These are phyloP conservation scores for Pluvianellus socialis DNA, from an alignment of 2,113 vertebrate genomes.

Conservation along the genomic window DNA sequence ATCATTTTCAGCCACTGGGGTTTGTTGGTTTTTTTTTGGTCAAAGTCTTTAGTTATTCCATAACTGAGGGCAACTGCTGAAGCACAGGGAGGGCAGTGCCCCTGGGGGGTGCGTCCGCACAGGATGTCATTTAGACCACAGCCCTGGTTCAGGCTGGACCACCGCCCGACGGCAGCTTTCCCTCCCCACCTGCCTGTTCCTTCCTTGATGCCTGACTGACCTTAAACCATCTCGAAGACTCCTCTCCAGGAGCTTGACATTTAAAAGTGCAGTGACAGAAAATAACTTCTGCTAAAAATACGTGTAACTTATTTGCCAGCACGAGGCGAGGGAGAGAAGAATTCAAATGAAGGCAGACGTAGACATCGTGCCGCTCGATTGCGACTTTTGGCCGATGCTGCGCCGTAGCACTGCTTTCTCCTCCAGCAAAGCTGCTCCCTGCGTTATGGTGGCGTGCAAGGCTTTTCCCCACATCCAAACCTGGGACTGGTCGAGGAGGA, in stretches of 20 bases:
- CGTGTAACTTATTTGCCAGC: conserved; percentile 53
- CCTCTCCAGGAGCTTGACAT: conserved; percentile 55
- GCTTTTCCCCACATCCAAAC: background rate
- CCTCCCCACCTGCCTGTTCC: background rate
- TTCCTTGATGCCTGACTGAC: conserved; percentile 46
- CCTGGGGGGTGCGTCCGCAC: accelerated
- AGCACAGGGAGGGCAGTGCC: background rate
- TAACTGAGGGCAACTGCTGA: background rate
- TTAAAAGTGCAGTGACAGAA: conserved; percentile 60
- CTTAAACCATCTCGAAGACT: conserved; percentile 41
- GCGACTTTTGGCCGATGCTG: background rate
- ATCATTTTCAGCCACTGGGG: background rate
- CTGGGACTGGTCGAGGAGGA: background rate
- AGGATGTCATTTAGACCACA: background rate
- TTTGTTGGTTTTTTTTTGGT: background rate
- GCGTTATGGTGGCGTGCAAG: accelerated
- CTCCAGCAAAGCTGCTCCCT: background rate
- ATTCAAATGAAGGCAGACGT: conserved; percentile 28
- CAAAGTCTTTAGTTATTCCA: background rate
- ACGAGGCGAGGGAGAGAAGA: background rate
- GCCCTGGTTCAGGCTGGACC: background rate
- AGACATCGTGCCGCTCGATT: background rate
- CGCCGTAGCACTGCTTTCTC: background rate
- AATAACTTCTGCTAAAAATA: conserved; percentile 65
- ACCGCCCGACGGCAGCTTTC: background rate